Percentiles rank a stretch among this genome's conserved stretches.
These are phyloP conservation scores for Enteromius radiatus DNA, from an alignment of 2,797 vertebrate species.

Conservation along the genomic window DNA sequence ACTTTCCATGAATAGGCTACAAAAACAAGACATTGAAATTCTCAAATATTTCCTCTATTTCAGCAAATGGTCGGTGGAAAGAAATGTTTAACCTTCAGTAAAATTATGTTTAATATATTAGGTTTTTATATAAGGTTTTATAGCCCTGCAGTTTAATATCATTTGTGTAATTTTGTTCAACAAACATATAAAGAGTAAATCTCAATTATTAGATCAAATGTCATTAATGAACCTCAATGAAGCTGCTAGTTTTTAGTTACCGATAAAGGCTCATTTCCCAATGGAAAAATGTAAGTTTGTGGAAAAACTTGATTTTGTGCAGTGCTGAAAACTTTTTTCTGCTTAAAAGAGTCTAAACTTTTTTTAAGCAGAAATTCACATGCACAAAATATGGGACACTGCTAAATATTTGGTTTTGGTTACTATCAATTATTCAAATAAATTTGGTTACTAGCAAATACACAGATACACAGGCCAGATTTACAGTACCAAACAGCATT, in stretches of 20 bases:
- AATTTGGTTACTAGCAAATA: neutral
- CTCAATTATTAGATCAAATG: neutral
- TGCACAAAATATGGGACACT: neutral
- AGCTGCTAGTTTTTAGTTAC: neutral
- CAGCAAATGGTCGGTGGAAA: neutral
- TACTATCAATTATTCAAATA: neutral
- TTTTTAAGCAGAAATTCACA: neutral
- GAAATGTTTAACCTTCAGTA: neutral
- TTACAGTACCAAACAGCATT: neutral
- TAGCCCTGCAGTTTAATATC: neutral
- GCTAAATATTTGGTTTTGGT: neutral
- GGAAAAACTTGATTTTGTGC: no score
- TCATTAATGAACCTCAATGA: neutral
- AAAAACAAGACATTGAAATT: neutral
- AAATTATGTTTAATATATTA: neutral
- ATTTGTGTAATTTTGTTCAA: neutral
- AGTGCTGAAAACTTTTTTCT: no score
- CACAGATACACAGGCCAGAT: neutral
- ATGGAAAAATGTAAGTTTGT: neutral
- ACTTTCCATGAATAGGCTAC: neutral
- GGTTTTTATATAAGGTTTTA: neutral
- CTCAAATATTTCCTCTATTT: neutral
- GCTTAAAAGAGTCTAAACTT: no score
- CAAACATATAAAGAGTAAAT: neutral
- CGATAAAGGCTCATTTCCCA: neutral